Evolutionary conservation across 2,888 invertebrate genomes (phyloP).

Genomic region (Deroplatys truncata): DNA sequence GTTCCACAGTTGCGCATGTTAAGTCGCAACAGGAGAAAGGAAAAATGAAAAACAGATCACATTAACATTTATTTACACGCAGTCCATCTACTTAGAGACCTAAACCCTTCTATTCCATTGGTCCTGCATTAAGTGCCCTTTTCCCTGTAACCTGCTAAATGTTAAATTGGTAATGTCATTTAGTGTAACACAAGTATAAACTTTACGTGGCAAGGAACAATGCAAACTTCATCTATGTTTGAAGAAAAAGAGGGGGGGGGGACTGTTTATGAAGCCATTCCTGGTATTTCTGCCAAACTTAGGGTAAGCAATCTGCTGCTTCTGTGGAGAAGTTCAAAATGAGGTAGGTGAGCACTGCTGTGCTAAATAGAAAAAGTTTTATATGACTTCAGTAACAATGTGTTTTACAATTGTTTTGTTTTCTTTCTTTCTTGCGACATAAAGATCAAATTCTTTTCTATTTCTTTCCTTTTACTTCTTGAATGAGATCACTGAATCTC

Average conservation of each 20-base stretch:
- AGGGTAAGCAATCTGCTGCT: neutral
- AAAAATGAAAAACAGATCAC: neutral
- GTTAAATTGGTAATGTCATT: neutral
- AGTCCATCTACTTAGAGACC: neutral
- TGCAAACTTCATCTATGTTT: neutral
- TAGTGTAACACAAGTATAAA: neutral
- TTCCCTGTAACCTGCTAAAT: neutral
- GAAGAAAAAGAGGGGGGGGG: neutral
- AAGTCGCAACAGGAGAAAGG: neutral
- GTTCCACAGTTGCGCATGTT: neutral
- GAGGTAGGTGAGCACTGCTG: neutral
- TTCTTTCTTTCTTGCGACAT: neutral
- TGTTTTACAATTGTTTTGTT: no score
- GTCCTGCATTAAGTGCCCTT: neutral
- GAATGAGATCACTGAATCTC: neutral
- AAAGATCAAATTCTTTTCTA: neutral
- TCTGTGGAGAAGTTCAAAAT: neutral
- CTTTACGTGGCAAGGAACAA: neutral
- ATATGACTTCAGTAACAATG: neutral
- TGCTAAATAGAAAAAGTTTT: neutral
- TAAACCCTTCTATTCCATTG: neutral
- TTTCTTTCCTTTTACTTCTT: neutral
- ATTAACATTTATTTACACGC: slow-evolving; percentile 5
- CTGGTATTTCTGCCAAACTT: neutral
- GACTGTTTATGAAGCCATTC: neutral